Base-by-base conservation (phyloP, 2,113 vertebrate species). In the Craseonycteris thonglongyai region DNA sequence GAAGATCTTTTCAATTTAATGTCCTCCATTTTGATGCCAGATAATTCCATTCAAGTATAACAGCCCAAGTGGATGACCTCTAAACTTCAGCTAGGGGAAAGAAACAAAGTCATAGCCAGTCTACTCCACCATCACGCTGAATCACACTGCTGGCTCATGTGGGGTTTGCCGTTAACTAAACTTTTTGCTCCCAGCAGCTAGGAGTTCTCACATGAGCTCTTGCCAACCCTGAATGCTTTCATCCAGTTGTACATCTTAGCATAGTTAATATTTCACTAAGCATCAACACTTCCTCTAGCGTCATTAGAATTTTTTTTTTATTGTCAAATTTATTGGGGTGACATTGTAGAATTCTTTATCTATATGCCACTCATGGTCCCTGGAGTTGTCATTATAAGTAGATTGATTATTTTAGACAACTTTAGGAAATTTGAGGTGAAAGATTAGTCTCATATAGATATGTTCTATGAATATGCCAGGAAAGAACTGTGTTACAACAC, bases 291-390 rank as follows among this genome's bases (percentile, higher is more conserved):
- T 71, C 28, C 33, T 75, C 35, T 40, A 68, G 42, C 28, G 7
- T 47, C 92, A n/a, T n/a, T n/a, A n/a, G n/a, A n/a, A n/a, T n/a
- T n/a, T n/a, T n/a, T n/a, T n/a, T n/a, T n/a, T n/a, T n/a, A n/a
- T n/a, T n/a, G n/a, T n/a, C n/a, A n/a, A n/a, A n/a, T n/a, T n/a
- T n/a, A n/a, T n/a, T n/a, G n/a, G n/a, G n/a, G n/a, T n/a, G n/a
- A n/a, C n/a, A n/a, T n/a, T 94, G 89, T 83, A 86, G 69, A 94
- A 72, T 74, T 92, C 72, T 26, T 90, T 40, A 33, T 91, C 47
- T 8, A 47, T 63, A 54, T 40, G 11, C 65, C 16, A 58, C 45
- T 49, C 35, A 22, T 38, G 26, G 28, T 14, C 49, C 49, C 26
- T 72, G 14, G 33, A 59, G 10, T 61, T 91, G 33, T 85, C 66